Conservation (phyloP, 2,888 invertebrate genomes). For the Pristionchus exspectatus region DNA sequence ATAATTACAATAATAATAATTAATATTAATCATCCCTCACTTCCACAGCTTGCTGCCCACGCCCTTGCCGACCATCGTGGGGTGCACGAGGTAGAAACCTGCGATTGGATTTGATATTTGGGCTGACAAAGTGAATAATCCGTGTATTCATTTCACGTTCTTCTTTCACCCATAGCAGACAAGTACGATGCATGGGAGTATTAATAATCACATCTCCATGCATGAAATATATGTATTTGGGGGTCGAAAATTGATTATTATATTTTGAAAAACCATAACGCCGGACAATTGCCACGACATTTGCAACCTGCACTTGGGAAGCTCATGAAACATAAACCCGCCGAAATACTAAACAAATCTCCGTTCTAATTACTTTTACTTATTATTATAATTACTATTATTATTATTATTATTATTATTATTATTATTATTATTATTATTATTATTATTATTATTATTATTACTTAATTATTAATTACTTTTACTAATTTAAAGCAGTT, state of each 20-base stretch:
- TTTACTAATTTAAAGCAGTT: not conserved
- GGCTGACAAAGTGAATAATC: too few relatives aligned
- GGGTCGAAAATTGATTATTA: not conserved
- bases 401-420: too few relatives aligned
- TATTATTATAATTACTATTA: too few relatives aligned
- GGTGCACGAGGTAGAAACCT: conserved; percentile 53
- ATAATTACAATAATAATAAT: not conserved
- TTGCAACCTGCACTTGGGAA: not conserved
- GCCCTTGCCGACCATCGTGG: conserved; percentile 36
- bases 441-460: not conserved
- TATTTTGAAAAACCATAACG: not conserved
- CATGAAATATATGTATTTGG: too few relatives aligned
- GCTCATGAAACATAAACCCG: not conserved
- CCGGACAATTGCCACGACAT: not conserved
- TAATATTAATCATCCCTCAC: not conserved
- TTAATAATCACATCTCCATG: too few relatives aligned
- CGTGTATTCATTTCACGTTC: too few relatives aligned
- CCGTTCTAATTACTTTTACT: too few relatives aligned
- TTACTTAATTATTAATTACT: not conserved
- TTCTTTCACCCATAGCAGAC: too few relatives aligned
- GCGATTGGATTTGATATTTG: too few relatives aligned
- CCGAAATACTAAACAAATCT: too few relatives aligned
- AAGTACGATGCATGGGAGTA: too few relatives aligned
- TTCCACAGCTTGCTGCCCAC: conserved; percentile 46
- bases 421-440: too few relatives aligned